Evolutionary conservation across 2,113 vertebrate genomes (phyloP).

Genomic region (Perccottus glenii): DNA sequence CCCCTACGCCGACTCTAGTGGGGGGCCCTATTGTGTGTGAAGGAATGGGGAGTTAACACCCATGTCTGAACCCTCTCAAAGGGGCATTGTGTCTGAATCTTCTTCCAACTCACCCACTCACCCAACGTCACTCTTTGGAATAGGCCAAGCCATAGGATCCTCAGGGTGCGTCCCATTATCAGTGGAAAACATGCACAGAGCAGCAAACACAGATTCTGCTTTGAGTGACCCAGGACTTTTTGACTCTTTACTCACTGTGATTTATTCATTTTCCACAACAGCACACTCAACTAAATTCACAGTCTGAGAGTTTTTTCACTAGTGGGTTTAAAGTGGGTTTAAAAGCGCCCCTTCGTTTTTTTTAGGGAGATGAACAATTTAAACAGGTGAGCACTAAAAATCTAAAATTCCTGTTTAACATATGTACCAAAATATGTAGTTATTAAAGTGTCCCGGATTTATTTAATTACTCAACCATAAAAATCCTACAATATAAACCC

Average conservation of each 20-base stretch:
- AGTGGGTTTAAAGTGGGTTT: slow-evolving; percentile 30
- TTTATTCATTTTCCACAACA: slow-evolving; percentile 42
- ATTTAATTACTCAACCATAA: slow-evolving; percentile 18
- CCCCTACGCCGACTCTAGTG: slow-evolving; percentile 71
- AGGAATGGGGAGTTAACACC: slow-evolving; percentile 81
- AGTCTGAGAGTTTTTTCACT: slow-evolving; percentile 38
- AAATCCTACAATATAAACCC: slow-evolving; percentile 32
- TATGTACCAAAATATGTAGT: slow-evolving; percentile 1
- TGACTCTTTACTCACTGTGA: slow-evolving; percentile 26
- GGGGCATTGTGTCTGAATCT: slow-evolving; percentile 83
- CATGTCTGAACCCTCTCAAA: slow-evolving; percentile 80
- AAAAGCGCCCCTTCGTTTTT: slow-evolving; percentile 44
- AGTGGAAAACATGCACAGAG: slow-evolving; percentile 54
- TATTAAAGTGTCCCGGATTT: slow-evolving; percentile 1
- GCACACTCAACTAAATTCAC: slow-evolving; percentile 30
- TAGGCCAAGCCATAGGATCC: slow-evolving; percentile 45
- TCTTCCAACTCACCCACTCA: slow-evolving; percentile 68
- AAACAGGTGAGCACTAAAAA: slow-evolving; percentile 63
- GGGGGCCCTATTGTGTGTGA: slow-evolving; percentile 82
- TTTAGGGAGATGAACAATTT: slow-evolving; percentile 51
- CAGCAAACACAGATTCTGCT: slow-evolving; percentile 40
- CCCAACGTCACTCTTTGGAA: slow-evolving; percentile 41
- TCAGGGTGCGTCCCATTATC: slow-evolving; percentile 28
- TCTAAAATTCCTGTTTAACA: slow-evolving; percentile 60
- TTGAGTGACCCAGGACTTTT: slow-evolving; percentile 21